Evolutionary conservation across 2,113 vertebrate genomes (phyloP), one percentile per base, ranked within the genome.

Genomic region (Ploceus nigricollis): DNA sequence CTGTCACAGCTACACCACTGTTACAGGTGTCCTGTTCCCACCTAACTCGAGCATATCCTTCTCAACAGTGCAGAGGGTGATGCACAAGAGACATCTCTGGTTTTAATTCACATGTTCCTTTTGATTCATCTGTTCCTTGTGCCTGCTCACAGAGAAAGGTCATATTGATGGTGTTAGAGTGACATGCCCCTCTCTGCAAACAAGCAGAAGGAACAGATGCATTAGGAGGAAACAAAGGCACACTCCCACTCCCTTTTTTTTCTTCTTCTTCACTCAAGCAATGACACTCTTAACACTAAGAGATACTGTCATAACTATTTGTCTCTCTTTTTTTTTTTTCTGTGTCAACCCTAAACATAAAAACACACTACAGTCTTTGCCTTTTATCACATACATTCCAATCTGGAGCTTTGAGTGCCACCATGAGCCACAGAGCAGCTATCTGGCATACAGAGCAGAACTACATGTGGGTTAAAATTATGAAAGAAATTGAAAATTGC

Each of bases 241-340:
- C 1, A 15, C 7, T n/a, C 15, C 6, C 3, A 2, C 5, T 24
- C 28, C 12, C 2, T 5, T 54, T n/a, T 54, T 53, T 48, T 7
- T 31, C 6, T 75, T 30, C 14, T 82, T 78, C 42, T 85, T 31
- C 64, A 23, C 30, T 47, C 56, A 51, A 76, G 30, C n/a, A 60
- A n/a, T 64, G 68, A 30, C 30, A 54, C 69, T 47, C 28, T 72
- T 56, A 76, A 16, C 13, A 27, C 23, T 39, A 33, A 30, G 14
- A 33, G 16, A 77, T 44, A 37, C 31, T 77, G 45, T 44, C 54
- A 31, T 40, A 68, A 48, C 19, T 14, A 6, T 16, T 31, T 31
- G 5, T 58, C 35, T 18, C 21, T 53, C n/a, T 13, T 28, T 51
- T 77, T 22, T 57, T n/a, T 19, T 33, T 58, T 15, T 10, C n/a